Base-by-base conservation (phyloP, 2,797 vertebrate genomes). In the Enteromius trimaculatus region DNA sequence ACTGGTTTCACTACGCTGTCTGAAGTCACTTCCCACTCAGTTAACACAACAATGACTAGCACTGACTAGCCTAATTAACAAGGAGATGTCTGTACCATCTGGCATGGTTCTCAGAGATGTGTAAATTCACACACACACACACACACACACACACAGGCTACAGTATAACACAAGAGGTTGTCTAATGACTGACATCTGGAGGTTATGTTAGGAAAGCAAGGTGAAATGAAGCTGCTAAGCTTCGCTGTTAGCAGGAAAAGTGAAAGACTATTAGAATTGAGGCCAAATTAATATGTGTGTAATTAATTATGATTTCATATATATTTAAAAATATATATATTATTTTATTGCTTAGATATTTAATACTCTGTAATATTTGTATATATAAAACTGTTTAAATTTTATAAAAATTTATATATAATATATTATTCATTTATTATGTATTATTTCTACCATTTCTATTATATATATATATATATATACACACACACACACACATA, bases 31-130 rank as follows among this genome's bases (percentile, higher is more conserved):
- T 86, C 87, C 72, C 11, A 19, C 76, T 72, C 80, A 34, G 75
- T 89, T 90, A 90, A 89, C 91, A 87, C 80, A 70, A 89, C 88
- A 77, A 89, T 92, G 91, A 89, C 90, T 72, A 60, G 87, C 88
- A 89, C 76, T 90, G 90, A 90, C 86, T 84, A 84, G 90, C 87
- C 86, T 89, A 92, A 92, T 94, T 94, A 92, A 89, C 92, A 91
- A 90, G 86, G 85, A 91, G 91, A 91, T 91, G 92, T 91, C 85
- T 87, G 69, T 70, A 74, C 82, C 26, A 81, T 82, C 85, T 44
- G 80, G 86, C 68, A 78, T 89, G 77, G 87, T 89, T 92, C 90
- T 90, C 92, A 90, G 83, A 86, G 78, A 21, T 60, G 49, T 79
- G 66, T 53, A 74, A 70, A 26, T 31, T 79, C 79, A 62, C 80